These are phyloP conservation scores for Drosophila varians DNA, from an alignment of 1,140 invertebrate species.

Conservation along the genomic window DNA sequence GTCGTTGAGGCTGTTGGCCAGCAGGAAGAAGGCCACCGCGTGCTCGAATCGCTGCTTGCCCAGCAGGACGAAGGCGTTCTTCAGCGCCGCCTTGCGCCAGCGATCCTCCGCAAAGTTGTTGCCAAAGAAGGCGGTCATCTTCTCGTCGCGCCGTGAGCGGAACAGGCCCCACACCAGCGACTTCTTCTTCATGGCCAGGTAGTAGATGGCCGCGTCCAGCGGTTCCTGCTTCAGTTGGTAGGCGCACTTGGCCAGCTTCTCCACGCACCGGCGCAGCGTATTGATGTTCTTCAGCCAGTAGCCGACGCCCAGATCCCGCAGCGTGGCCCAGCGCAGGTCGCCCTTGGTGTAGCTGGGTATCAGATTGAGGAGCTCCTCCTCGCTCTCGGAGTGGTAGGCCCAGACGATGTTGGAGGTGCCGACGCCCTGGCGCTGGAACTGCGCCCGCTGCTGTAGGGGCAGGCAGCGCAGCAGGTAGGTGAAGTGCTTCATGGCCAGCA, in stretches of 20 bases:
- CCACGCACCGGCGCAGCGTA: constrained; percentile 93
- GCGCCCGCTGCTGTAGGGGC: constrained; percentile 93
- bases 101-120: constrained; percentile 97
- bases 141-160: constrained; percentile 92
- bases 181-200: constrained; percentile 99
- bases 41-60: constrained; percentile 98
- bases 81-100: constrained; percentile 98
- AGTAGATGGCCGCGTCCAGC: constrained; percentile 98
- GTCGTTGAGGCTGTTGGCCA: constrained; percentile 96
- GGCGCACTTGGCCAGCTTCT: constrained; percentile 96
- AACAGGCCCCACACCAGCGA: constrained; percentile 98
- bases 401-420: constrained; percentile 97
- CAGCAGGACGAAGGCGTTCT: constrained; percentile 98
- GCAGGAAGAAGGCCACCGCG: constrained; percentile 97
- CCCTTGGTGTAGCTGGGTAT: constrained; percentile 95
- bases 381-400: constrained; percentile 99
- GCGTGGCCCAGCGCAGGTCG: constrained; percentile 94
- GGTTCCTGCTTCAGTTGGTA: constrained; percentile 96
- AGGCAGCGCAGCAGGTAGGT: constrained; percentile 96
- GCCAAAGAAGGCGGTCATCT: constrained; percentile 97
- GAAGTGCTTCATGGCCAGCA: constrained; percentile 99
- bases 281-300: constrained; percentile 98
- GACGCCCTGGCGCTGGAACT: constrained; percentile 95
- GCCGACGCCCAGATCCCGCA: constrained; percentile 96
- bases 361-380: constrained; percentile 96